Conservation (phyloP, 2,113 vertebrate genomes). For the Cygnus buccinator region DNA sequence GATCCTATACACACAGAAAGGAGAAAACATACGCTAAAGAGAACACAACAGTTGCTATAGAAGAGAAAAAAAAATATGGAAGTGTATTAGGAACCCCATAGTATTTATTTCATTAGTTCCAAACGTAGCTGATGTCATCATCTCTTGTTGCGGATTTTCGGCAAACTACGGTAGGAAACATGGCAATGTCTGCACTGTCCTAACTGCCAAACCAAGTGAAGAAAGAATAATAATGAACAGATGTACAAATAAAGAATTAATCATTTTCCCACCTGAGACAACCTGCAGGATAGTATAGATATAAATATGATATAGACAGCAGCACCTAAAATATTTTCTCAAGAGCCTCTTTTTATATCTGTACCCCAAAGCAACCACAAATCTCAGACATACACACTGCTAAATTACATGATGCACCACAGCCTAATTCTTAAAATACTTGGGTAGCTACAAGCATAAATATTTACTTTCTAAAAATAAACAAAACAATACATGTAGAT, state of each 20-base stretch:
- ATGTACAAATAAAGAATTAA: not conserved
- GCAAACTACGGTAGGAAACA: not conserved
- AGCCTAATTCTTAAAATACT: not conserved
- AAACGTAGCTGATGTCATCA: not conserved
- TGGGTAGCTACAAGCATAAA: not conserved
- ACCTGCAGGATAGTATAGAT: not conserved
- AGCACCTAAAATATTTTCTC: not conserved
- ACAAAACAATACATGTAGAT: not conserved
- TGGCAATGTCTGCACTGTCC: not conserved
- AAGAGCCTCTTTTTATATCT: not conserved
- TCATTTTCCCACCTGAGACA: not conserved
- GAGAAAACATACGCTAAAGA: not conserved
- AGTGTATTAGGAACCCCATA: not conserved
- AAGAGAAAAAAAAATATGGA: not conserved
- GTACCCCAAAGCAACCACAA: not conserved
- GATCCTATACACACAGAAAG: not conserved
- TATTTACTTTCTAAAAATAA: constrained; percentile 15
- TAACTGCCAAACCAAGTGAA: not conserved
- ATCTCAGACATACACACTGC: not conserved
- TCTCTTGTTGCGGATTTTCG: not conserved
- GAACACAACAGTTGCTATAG: not conserved
- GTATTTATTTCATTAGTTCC: not conserved
- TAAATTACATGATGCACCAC: not conserved
- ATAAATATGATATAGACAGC: not conserved
- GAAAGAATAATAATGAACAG: not conserved